These are phyloP conservation scores for Scaptomyza reducta DNA, from an alignment of 2,888 invertebrate species.

Conservation along the genomic window DNA sequence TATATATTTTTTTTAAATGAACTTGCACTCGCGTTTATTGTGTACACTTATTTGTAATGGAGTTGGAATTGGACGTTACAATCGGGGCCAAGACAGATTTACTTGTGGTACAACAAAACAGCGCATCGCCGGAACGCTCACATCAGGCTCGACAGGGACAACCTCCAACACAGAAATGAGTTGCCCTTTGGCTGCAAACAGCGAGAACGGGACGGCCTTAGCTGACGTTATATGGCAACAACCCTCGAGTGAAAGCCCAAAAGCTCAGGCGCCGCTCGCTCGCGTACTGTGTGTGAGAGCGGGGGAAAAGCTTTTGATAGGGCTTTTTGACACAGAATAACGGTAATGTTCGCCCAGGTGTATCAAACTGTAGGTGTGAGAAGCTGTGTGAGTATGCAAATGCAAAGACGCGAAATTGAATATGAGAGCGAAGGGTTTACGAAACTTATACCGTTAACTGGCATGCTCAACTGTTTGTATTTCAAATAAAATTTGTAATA, in stretches of 20 bases:
- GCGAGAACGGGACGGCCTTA: conserved; percentile 29
- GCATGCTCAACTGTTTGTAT: background rate
- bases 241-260: conserved; percentile 23
- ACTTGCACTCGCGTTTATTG: conserved; percentile 36
- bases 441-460: background rate
- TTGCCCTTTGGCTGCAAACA: background rate
- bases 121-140: conserved; percentile 10
- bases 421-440: background rate
- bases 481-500: background rate
- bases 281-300: background rate
- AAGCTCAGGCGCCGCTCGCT: conserved; percentile 32
- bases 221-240: conserved; percentile 16
- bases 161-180: conserved; percentile 4
- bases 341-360: conserved; percentile 22
- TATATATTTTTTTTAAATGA: conserved; percentile 3
- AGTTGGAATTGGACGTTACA: conserved; percentile 43
- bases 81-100: conserved; percentile 74
- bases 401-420: background rate
- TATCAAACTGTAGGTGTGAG: background rate
- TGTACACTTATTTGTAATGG: conserved; percentile 50
- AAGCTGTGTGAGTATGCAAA: background rate
- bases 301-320: conserved; percentile 17
- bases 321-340: conserved; percentile 26
- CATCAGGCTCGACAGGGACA: conserved; percentile 44
- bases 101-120: conserved; percentile 73